Conservation (phyloP, 2,888 invertebrate genomes). For the Pammene aurita region DNA sequence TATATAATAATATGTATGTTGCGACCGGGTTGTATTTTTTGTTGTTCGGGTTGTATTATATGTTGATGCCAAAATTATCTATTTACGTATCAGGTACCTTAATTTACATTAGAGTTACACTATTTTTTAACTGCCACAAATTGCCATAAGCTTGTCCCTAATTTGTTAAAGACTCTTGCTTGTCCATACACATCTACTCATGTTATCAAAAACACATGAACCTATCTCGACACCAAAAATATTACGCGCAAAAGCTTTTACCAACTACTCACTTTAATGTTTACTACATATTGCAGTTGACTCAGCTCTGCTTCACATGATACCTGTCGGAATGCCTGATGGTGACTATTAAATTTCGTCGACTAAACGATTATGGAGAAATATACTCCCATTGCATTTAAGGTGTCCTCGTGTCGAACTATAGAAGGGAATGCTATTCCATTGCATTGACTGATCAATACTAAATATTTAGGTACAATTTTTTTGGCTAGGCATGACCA, state of each 20-base stretch:
- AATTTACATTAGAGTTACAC: no score
- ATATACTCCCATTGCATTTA: slow-evolving; percentile 6
- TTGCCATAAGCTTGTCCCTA: neutral
- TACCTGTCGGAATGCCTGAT: slow-evolving; percentile 16
- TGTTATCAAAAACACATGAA: neutral
- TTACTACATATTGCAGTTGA: slow-evolving; percentile 1
- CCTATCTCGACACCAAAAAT: neutral
- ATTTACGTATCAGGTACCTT: no score
- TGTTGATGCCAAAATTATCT: no score
- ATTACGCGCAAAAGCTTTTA: neutral
- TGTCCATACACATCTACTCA: neutral
- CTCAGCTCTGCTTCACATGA: slow-evolving; percentile 16
- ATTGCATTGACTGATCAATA: neutral
- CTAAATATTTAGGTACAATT: neutral
- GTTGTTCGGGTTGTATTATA: no score
- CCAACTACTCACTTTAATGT: neutral
- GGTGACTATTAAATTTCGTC: slow-evolving; percentile 17
- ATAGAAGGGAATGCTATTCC: neutral
- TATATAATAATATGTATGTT: no score
- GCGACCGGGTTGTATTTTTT: no score
- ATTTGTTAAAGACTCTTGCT: neutral
- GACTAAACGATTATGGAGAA: slow-evolving; percentile 1
- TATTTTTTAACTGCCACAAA: neutral
- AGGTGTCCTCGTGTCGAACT: slow-evolving; percentile 9
- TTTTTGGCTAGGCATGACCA: neutral